Evolutionary conservation across 53 echinoderm and acorn worm species (phyloP).

Genomic region (Actinopyga echinites): DNA sequence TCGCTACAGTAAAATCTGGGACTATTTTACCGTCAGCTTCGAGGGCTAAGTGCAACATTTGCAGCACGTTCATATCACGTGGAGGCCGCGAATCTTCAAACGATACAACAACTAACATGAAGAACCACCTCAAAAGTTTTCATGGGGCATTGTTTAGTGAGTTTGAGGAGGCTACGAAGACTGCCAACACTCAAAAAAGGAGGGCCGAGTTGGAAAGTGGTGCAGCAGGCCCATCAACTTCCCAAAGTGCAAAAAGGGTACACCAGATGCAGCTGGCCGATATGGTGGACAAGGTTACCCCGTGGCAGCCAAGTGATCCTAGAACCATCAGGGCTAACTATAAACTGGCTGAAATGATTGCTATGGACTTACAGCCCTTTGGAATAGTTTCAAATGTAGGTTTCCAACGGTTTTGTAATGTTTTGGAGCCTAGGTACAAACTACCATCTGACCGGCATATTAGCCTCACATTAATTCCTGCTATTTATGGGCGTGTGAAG

Average conservation of each 20-base stretch:
- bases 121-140: background rate
- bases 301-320: conserved; percentile 6
- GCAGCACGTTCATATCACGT: background rate
- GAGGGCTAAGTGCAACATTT: background rate
- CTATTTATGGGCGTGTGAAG: conserved; percentile 16
- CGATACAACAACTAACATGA: conserved; percentile 35
- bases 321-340: background rate
- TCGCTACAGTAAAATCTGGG: conserved; percentile 4
- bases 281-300: background rate
- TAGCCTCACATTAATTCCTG: conserved; percentile 25
- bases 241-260: conserved; percentile 2
- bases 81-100: background rate
- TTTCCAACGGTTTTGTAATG: conserved; percentile 22
- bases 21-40: background rate
- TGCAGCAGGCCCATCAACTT: background rate
- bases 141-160: background rate
- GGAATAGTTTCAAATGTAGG: conserved; percentile 18
- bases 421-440: conserved; percentile 28
- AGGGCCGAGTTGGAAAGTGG: background rate
- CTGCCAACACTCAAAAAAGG: background rate
- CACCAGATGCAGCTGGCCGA: conserved; percentile 26
- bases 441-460: conserved; percentile 25
- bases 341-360: conserved; percentile 31
- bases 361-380: conserved; percentile 41
- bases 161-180: background rate